These are phyloP conservation scores for Frankliniella intonsa DNA, from an alignment of 2,888 invertebrate genomes.

Conservation along the genomic window DNA sequence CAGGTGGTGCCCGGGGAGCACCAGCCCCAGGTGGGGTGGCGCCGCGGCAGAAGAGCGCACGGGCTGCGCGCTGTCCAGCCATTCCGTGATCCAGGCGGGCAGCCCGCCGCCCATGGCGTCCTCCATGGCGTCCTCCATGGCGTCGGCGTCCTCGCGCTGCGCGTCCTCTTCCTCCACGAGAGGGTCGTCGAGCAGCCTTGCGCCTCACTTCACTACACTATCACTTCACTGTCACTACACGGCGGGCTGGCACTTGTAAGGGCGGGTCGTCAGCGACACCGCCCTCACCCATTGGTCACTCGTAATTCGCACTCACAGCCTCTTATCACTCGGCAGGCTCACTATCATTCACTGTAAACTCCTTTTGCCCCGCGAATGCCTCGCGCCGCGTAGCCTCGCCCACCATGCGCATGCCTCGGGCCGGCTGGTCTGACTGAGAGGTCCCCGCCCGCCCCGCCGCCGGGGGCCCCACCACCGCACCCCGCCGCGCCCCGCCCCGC, in stretches of 20 bases:
- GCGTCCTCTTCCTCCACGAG: too few relatives aligned
- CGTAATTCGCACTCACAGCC: not conserved
- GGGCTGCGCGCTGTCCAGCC: not conserved
- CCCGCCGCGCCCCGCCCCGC: not conserved
- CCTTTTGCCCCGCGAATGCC: not conserved
- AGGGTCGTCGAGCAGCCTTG: too few relatives aligned
- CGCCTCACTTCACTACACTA: too few relatives aligned
- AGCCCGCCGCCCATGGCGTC: not conserved
- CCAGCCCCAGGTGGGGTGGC: not conserved
- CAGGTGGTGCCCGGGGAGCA: not conserved
- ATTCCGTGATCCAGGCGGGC: not conserved
- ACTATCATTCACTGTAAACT: not conserved
- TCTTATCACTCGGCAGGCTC: not conserved
- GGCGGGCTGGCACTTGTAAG: not conserved
- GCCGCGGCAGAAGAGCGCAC: not conserved
- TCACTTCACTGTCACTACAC: not conserved
- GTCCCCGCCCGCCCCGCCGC: not conserved
- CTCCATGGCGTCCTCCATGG: not conserved
- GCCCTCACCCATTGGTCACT: not conserved
- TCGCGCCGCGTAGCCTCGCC: not conserved
- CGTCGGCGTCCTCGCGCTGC: not conserved
- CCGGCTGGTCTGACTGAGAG: slow-evolving; percentile 8
- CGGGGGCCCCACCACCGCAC: not conserved
- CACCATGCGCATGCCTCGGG: not conserved
- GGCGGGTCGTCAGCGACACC: not conserved